These are phyloP conservation scores for Copsychus sechellarum DNA, from an alignment of 2,113 vertebrate species.

Conservation along the genomic window DNA sequence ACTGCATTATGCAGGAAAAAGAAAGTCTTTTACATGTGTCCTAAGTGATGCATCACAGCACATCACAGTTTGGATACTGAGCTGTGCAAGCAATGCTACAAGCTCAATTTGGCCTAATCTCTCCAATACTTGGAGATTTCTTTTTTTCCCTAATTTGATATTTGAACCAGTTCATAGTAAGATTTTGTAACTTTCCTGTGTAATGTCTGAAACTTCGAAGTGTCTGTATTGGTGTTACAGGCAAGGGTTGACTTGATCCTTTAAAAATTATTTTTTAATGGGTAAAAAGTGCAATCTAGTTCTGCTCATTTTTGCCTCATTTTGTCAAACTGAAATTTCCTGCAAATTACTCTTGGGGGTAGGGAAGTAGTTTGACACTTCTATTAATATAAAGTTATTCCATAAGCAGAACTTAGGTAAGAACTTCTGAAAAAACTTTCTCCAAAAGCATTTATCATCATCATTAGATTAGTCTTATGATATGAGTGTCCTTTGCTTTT, in stretches of 20 bases:
- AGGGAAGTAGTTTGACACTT: not conserved
- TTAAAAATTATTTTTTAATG: not conserved
- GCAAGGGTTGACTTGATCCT: not conserved
- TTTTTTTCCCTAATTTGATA: not conserved
- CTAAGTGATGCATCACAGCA: not conserved
- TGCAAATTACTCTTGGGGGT: fast-evolving
- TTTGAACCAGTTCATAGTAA: not conserved
- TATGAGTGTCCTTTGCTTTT: not conserved
- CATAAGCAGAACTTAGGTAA: not conserved
- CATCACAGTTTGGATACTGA: not conserved
- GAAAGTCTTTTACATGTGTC: not conserved
- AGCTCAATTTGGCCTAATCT: not conserved
- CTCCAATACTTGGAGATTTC: not conserved
- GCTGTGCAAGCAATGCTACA: not conserved
- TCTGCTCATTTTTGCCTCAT: not conserved
- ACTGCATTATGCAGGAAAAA: not conserved
- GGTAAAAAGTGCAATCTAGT: not conserved
- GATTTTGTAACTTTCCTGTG: fast-evolving
- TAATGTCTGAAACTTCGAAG: not conserved
- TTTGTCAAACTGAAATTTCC: no score
- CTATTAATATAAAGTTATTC: not conserved
- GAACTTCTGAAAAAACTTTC: not conserved
- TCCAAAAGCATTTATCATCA: not conserved
- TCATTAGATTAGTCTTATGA: not conserved
- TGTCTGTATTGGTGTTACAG: fast-evolving